These are phyloP conservation scores for Leistus spinibarbis DNA, from an alignment of 2,888 invertebrate species.

Conservation along the genomic window DNA sequence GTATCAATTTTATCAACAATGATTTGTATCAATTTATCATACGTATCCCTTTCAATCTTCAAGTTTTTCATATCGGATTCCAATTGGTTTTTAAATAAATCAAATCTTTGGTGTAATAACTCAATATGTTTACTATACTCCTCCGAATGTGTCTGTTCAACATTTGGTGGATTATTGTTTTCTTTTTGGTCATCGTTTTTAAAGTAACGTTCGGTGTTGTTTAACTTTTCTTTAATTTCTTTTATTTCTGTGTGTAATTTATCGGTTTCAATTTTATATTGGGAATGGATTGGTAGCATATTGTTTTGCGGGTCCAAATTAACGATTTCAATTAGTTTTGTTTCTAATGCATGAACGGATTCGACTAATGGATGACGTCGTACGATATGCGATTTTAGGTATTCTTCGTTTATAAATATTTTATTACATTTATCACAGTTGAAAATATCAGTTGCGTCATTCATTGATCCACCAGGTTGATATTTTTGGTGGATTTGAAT, in stretches of 20 bases:
- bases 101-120: slow-evolving; percentile 53
- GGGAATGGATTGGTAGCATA: slow-evolving; percentile 50
- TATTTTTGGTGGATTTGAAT: slow-evolving; percentile 38
- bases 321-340: slow-evolving; percentile 40
- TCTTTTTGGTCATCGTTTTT: slow-evolving; percentile 47
- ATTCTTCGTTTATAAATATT: slow-evolving; percentile 68
- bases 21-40: slow-evolving; percentile 60
- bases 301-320: slow-evolving; percentile 9
- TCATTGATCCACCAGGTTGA: slow-evolving; percentile 23
- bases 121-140: slow-evolving; percentile 42
- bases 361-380: slow-evolving; percentile 62
- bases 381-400: slow-evolving; percentile 66
- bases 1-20: slow-evolving; percentile 45
- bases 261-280: slow-evolving; percentile 63
- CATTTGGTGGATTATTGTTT: slow-evolving; percentile 41
- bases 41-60: slow-evolving; percentile 61
- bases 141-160: slow-evolving; percentile 34
- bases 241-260: slow-evolving; percentile 70
- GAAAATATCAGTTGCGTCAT: slow-evolving; percentile 52
- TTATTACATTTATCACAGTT: slow-evolving; percentile 72
- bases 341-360: background rate
- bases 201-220: slow-evolving; percentile 64
- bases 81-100: slow-evolving; percentile 51
- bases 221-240: slow-evolving; percentile 66
- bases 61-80: slow-evolving; percentile 57